These are phyloP conservation scores for Cotesia typhae DNA, from an alignment of 1,140 invertebrate species.

Conservation along the genomic window DNA sequence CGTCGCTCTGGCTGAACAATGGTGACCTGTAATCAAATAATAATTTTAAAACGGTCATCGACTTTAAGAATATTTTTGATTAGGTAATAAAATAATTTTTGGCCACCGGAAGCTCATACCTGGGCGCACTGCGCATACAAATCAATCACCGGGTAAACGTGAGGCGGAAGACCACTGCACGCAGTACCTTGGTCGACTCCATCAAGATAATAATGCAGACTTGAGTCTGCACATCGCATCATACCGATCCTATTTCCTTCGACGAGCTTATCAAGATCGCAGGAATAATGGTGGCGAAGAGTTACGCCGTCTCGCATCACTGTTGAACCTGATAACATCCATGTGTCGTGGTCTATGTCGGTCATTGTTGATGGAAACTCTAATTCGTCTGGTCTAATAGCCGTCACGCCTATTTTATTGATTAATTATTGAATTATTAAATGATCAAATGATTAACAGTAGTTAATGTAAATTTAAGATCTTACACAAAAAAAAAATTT, in stretches of 20 bases:
- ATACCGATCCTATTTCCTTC: conserved; percentile 83
- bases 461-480: too few species aligned
- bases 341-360: conserved; percentile 90
- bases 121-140: conserved; percentile 94
- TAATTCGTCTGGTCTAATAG: conserved; percentile 86
- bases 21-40: conserved; percentile 54
- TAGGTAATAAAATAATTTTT: neutral
- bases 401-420: conserved; percentile 75
- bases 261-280: conserved; percentile 82
- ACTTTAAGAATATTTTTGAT: neutral
- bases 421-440: conserved; percentile 7
- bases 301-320: conserved; percentile 86
- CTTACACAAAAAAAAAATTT: too few species aligned
- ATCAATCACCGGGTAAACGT: conserved; percentile 94
- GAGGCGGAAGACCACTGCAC: conserved; percentile 81
- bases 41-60: neutral
- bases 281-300: conserved; percentile 81
- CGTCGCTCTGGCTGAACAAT: conserved; percentile 62
- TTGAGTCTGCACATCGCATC: conserved; percentile 85
- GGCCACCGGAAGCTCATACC: conserved; percentile 66
- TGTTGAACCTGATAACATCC: conserved; percentile 86
- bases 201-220: conserved; percentile 89
- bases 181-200: conserved; percentile 90
- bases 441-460: too few species aligned
- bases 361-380: conserved; percentile 90